Evolutionary conservation across 2,113 vertebrate genomes (phyloP).

Genomic region (Apodemus speciosus): DNA sequence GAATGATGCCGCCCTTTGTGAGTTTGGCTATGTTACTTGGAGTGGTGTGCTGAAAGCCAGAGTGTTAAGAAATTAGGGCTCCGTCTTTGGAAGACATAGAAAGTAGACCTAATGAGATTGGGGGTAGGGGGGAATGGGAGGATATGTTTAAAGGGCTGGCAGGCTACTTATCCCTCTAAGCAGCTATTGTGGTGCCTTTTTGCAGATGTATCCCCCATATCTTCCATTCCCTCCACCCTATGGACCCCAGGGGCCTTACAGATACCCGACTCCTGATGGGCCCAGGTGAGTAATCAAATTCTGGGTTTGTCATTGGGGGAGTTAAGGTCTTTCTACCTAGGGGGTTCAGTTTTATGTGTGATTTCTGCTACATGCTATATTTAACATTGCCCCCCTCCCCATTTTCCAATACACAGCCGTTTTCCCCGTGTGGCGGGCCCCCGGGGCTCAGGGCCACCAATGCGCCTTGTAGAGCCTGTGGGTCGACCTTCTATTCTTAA

Average conservation of each 20-base stretch:
- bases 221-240: slow-evolving; percentile 93
- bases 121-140: no score
- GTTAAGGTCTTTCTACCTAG: not conserved
- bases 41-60: not conserved
- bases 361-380: not conserved
- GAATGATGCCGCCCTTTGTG: slow-evolving; percentile 94
- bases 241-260: slow-evolving; percentile 93
- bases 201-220: slow-evolving; percentile 94
- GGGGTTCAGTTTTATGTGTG: not conserved
- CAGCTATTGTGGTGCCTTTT: slow-evolving; percentile 55
- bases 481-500: slow-evolving; percentile 95
- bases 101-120: not conserved
- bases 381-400: not conserved
- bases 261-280: slow-evolving; percentile 91
- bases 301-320: slow-evolving; percentile 20
- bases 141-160: not conserved
- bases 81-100: not conserved
- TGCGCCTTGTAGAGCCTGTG: slow-evolving; percentile 87
- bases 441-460: slow-evolving; percentile 85
- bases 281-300: slow-evolving; percentile 86
- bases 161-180: slow-evolving; percentile 2
- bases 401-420: slow-evolving; percentile 77
- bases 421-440: slow-evolving; percentile 90
- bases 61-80: not conserved
- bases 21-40: slow-evolving; percentile 77